These are phyloP conservation scores for Lasioglossum lativentre DNA, from an alignment of 2,888 invertebrate species.

Conservation along the genomic window DNA sequence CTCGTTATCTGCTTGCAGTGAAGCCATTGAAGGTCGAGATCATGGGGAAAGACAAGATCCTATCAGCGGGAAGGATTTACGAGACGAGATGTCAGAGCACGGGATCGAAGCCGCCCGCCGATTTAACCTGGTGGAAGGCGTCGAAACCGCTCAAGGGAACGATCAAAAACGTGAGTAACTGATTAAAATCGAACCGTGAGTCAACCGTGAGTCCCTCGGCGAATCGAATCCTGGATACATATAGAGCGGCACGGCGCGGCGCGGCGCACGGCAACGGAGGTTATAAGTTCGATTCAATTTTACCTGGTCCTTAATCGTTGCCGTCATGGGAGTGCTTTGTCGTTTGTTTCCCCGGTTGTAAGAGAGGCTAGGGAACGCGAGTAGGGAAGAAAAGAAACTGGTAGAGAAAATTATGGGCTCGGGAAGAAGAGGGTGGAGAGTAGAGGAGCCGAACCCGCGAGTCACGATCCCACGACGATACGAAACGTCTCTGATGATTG, in stretches of 20 bases:
- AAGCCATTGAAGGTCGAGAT: conserved; percentile 94
- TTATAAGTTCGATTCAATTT: conserved; percentile 3
- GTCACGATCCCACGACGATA: neutral
- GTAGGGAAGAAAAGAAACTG: neutral
- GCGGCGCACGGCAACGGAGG: neutral
- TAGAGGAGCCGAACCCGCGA: neutral
- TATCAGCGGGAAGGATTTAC: conserved; percentile 94
- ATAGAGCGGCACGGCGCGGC: too few species aligned
- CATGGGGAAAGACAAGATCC: conserved; percentile 91
- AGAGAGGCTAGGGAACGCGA: neutral
- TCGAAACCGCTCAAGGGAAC: conserved; percentile 92
- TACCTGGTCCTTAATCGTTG: conserved; percentile 38
- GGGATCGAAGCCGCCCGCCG: conserved; percentile 94
- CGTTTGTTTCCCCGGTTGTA: neutral
- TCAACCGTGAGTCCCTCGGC: conserved; percentile 20
- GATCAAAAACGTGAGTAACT: conserved; percentile 92
- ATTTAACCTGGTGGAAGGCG: conserved; percentile 96
- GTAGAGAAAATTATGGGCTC: neutral
- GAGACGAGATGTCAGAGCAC: conserved; percentile 94
- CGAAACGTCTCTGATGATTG: conserved; percentile 39
- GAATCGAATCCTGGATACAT: neutral
- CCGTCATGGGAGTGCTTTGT: neutral
- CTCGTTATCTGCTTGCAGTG: conserved; percentile 87
- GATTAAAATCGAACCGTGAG: conserved; percentile 20
- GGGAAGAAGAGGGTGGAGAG: neutral